Evolutionary conservation across 2,113 vertebrate species (phyloP).

Genomic region (Leiothrix lutea): DNA sequence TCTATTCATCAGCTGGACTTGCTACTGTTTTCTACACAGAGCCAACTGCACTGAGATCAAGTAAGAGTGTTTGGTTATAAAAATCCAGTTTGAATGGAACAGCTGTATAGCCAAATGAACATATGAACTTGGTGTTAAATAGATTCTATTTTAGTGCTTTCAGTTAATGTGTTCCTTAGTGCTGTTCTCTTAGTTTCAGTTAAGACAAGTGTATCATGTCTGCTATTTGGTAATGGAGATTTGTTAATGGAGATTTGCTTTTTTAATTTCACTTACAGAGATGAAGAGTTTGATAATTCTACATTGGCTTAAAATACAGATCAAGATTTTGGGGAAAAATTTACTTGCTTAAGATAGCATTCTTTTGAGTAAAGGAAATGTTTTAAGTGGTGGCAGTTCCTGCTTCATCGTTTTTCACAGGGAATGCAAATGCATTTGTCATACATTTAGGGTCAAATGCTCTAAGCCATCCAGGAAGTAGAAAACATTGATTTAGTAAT

Average conservation of each 20-base stretch:
- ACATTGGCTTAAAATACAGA: neutral
- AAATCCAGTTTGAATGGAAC: neutral
- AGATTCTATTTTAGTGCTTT: neutral
- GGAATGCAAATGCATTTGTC: neutral
- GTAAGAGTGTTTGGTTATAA: slow-evolving; percentile 40
- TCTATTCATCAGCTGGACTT: accelerated
- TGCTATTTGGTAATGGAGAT: neutral
- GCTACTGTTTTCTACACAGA: neutral
- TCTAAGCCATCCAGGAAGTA: neutral
- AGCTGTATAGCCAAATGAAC: neutral
- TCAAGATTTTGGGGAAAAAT: neutral
- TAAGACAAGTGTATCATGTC: neutral
- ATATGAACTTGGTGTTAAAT: neutral
- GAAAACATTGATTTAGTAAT: neutral
- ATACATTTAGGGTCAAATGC: neutral
- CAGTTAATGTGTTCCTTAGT: neutral
- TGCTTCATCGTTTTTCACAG: neutral
- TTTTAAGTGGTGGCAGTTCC: neutral
- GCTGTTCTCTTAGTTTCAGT: neutral
- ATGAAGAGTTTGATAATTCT: neutral
- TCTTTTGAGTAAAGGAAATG: neutral
- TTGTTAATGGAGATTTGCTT: neutral
- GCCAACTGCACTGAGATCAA: slow-evolving; percentile 21
- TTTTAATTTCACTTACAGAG: neutral
- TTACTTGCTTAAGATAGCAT: neutral